A percentile compares a stretch with the other conserved stretches of the same genome.
Conservation (phyloP, 2,113 vertebrate species). For the Syrmaticus mikado region DNA sequence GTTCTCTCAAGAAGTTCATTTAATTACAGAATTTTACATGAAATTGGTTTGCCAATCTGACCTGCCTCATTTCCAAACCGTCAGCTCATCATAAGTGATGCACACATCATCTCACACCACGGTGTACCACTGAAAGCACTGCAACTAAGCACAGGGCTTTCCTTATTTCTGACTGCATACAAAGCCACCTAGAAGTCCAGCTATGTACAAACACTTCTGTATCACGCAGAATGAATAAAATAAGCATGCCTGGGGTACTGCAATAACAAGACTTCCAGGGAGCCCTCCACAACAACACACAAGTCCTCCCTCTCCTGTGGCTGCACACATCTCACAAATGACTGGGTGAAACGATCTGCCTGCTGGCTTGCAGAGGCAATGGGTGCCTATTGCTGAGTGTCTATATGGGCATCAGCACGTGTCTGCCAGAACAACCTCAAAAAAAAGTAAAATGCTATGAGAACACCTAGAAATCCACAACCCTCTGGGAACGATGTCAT, state of each 20-base stretch:
- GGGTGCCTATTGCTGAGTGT: rapidly evolving
- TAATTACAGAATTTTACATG: background rate
- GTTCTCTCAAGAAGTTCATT: background rate
- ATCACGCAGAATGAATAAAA: background rate
- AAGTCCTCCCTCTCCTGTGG: background rate
- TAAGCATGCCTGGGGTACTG: background rate
- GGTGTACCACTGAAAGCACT: background rate
- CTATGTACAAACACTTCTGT: background rate
- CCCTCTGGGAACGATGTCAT: rapidly evolving
- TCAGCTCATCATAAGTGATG: background rate
- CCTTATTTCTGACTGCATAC: background rate
- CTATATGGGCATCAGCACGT: rapidly evolving
- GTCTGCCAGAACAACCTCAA: background rate
- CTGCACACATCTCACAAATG: background rate
- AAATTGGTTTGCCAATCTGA: background rate
- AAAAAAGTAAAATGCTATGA: background rate
- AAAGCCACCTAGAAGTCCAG: background rate
- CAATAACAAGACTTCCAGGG: background rate
- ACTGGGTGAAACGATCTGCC: background rate
- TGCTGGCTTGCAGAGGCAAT: rapidly evolving
- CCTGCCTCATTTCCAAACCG: background rate
- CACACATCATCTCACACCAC: background rate
- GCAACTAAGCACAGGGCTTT: background rate
- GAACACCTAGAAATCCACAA: background rate
- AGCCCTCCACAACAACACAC: rapidly evolving